phyloP scores from a whole-genome alignment of 2,888 invertebrate species.

The Drepanosiphum platanoidis region DNA sequence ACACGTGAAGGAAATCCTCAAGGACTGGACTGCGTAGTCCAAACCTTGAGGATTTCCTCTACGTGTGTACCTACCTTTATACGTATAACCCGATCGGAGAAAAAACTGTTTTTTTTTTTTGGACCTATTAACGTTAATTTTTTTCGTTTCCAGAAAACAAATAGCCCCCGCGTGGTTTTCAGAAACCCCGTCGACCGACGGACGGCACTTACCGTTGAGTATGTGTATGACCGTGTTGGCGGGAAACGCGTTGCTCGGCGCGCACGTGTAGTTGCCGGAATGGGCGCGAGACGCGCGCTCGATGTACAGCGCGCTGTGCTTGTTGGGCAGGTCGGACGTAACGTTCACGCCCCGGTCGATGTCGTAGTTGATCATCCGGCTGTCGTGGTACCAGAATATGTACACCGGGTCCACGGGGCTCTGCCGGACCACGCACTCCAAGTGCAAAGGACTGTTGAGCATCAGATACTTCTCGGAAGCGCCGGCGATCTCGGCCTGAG shows the following conservation, averaged over 20 bases:
- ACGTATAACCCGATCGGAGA: too few species aligned
- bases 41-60: too few species aligned
- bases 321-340: slow-evolving; percentile 79
- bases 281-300: slow-evolving; percentile 75
- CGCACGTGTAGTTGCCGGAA: slow-evolving; percentile 89
- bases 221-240: slow-evolving; percentile 90
- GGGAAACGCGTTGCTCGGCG: slow-evolving; percentile 87
- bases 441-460: slow-evolving; percentile 83
- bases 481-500: slow-evolving; percentile 86
- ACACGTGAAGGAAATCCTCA: too few species aligned
- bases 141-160: too few species aligned
- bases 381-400: slow-evolving; percentile 81
- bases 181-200: background rate
- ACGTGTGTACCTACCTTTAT: too few species aligned
- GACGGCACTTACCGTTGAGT: slow-evolving; percentile 79
- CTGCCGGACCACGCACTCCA: slow-evolving; percentile 84
- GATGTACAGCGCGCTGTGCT: slow-evolving; percentile 74
- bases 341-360: slow-evolving; percentile 86
- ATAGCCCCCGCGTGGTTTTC: too few species aligned
- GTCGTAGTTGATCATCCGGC: slow-evolving; percentile 92
- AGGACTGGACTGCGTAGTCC: too few species aligned
- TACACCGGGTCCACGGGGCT: slow-evolving; percentile 86
- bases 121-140: too few species aligned
- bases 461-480: slow-evolving; percentile 87
- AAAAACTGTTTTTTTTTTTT: too few species aligned